A percentile compares a stretch with the other conserved stretches of the same genome.
Evolutionary conservation across 2,888 invertebrate species (phyloP).

Genomic region (Tenodera sinensis): DNA sequence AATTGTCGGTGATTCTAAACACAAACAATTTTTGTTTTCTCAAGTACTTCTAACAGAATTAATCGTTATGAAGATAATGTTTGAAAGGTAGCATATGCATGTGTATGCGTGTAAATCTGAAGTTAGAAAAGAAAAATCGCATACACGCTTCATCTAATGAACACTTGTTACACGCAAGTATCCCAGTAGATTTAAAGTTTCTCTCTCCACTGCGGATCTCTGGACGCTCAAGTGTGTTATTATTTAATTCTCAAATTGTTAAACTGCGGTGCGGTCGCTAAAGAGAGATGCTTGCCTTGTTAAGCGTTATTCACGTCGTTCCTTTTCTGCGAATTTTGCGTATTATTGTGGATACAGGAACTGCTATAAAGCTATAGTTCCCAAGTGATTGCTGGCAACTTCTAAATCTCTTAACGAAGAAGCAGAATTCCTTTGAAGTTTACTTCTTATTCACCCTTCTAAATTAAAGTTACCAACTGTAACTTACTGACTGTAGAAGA

Average conservation of each 20-base stretch:
- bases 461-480: no score
- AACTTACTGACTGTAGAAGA: no score
- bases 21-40: background rate
- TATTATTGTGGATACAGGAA: no score
- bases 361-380: no score
- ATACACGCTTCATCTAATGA: background rate
- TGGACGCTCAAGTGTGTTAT: background rate
- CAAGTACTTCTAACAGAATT: background rate
- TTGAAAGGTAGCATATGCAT: background rate
- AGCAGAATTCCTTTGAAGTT: no score
- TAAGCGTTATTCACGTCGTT: background rate
- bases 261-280: background rate
- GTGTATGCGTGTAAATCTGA: background rate
- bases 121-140: background rate
- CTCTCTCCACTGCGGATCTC: background rate
- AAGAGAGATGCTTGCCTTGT: background rate
- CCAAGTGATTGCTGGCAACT: no score
- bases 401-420: no score
- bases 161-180: background rate
- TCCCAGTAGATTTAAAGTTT: background rate
- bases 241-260: background rate
- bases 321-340: background rate
- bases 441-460: no score
- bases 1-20: background rate
- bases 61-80: background rate